Evolutionary conservation across 2,113 vertebrate genomes (phyloP).

Genomic region (Erpornis zantholeuca): DNA sequence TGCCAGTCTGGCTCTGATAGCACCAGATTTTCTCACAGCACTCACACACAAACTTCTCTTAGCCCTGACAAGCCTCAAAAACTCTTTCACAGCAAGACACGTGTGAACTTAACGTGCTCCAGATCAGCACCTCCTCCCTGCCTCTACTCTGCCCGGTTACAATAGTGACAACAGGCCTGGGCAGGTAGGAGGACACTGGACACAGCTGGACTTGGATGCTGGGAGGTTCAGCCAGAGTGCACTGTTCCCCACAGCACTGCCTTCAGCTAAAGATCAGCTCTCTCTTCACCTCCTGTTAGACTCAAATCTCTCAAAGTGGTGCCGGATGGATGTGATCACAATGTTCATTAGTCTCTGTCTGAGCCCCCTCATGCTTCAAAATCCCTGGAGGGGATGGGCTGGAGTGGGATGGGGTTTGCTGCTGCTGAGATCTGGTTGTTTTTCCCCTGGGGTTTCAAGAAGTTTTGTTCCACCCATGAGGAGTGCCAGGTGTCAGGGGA

Average conservation of each 20-base stretch:
- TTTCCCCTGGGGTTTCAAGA: conserved; percentile 6
- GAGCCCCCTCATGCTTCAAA: neutral
- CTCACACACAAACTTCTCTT: neutral
- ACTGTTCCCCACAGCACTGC: neutral
- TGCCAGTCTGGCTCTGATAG: fast-evolving
- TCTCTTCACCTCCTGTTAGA: neutral
- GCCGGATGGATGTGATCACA: neutral
- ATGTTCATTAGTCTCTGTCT: conserved; percentile 1
- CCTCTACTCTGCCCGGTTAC: fast-evolving
- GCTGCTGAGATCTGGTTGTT: neutral
- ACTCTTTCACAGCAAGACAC: neutral
- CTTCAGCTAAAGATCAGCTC: neutral
- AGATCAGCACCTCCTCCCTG: neutral
- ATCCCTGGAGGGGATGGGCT: neutral
- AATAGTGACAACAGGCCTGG: neutral
- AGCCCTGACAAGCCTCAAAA: neutral
- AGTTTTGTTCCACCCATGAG: conserved; percentile 19
- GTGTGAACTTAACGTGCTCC: neutral
- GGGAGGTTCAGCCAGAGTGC: neutral
- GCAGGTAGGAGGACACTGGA: neutral
- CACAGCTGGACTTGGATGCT: neutral
- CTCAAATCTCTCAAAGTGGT: neutral
- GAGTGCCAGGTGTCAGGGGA: conserved; percentile 9
- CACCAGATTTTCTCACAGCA: neutral
- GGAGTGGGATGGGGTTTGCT: neutral